These are phyloP conservation scores for Stomatorhinus ivindoensis DNA, from an alignment of 2,113 vertebrate genomes.

Conservation along the genomic window DNA sequence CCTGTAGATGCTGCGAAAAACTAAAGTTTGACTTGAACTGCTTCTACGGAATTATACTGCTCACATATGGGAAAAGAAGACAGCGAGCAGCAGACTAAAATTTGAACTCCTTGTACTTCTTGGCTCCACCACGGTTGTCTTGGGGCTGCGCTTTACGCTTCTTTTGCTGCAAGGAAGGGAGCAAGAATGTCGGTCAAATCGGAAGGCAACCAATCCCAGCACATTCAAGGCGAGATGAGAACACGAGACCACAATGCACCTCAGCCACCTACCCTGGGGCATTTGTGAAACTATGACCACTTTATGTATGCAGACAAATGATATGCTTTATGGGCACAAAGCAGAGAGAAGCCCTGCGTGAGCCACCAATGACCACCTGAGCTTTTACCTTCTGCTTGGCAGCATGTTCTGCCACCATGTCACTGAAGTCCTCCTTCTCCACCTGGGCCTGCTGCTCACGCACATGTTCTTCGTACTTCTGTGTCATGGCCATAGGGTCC, in stretches of 20 bases:
- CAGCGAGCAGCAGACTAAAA: constrained; percentile 58
- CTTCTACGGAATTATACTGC: too few species aligned
- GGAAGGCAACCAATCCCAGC: background rate
- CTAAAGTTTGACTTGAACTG: background rate
- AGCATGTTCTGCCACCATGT: constrained; percentile 92
- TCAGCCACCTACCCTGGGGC: background rate
- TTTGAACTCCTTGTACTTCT: constrained; percentile 95
- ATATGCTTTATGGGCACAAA: background rate
- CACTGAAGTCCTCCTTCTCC: constrained; percentile 88
- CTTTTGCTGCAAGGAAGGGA: constrained; percentile 66
- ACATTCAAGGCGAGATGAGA: background rate
- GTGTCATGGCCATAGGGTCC: constrained; percentile 90
- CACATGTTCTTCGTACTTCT: constrained; percentile 90
- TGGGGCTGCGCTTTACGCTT: constrained; percentile 86
- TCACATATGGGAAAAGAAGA: background rate
- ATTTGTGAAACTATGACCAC: background rate
- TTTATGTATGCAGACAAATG: background rate
- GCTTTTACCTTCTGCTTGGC: constrained; percentile 84
- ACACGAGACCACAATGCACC: background rate
- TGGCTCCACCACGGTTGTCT: constrained; percentile 75
- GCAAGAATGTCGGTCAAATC: constrained; percentile 8
- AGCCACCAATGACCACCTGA: constrained; percentile 79
- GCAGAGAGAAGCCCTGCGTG: background rate
- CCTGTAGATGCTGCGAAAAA: constrained; percentile 37
- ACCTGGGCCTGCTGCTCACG: constrained; percentile 86